Evolutionary conservation across 2,113 vertebrate species (phyloP), one percentile per base, ranked within the genome.

Genomic region (Machaerirhynchus nigripectus): DNA sequence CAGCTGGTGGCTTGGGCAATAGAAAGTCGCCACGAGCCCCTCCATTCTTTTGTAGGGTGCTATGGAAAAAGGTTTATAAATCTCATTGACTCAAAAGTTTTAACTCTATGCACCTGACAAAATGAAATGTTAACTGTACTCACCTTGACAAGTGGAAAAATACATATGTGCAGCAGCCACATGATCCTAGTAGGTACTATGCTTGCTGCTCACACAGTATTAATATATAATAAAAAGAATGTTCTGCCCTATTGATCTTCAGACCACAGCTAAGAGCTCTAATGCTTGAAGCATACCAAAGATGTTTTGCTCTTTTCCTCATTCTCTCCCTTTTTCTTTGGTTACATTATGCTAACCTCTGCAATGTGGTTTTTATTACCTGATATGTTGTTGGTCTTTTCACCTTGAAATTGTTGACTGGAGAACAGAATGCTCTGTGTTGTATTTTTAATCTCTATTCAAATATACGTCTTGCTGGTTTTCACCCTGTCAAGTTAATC

Each of bases 371-470:
- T 90, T 92, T 91, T 78, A 97, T 97, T 89, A 80, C 60, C 65
- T 57, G 63, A 40, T 63, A 46, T 15, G 37, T 56, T 68, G 79
- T 87, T 79, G 65, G 89, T 82, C 75, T 90, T 95, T 96, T 97
- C 93, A 89, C 96, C 95, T 97, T 97, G 97, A 97, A 89, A 93
- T 50, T 93, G 76, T 96, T 97, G 97, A 94, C 92, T 95, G 84
- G 63, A 77, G 78, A 97, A 87, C 64, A 87, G 91, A 89, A 95
- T 12, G 63, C 46, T 79, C 65, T 89, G 89, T 95, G 93, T 96
- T 92, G 33, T 95, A 89, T 93, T 96, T 95, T 95, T 95, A 97
- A 98, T 96, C 95, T 96, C 96, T 95, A 65, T 86, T 96, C 94
- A 97, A 96, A 97, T 84, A 96, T 19, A 94, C 73, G 93, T 85